Evolutionary conservation across 2,888 invertebrate species (phyloP).

Genomic region (Dromius quadrimaculatus): DNA sequence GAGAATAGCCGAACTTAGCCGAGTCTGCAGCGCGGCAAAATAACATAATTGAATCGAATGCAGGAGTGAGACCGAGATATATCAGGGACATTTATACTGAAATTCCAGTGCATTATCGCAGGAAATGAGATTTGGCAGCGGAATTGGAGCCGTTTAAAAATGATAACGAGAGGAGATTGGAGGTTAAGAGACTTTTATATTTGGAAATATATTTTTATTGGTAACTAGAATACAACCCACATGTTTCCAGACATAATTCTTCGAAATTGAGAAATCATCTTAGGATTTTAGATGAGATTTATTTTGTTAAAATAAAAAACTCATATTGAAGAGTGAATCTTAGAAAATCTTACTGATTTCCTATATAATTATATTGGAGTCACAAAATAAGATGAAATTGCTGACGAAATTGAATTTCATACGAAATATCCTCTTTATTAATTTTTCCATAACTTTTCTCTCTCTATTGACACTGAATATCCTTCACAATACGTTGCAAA

Average conservation of each 20-base stretch:
- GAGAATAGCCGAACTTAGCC: constrained; percentile 5
- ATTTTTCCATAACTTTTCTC: constrained; percentile 2
- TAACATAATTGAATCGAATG: constrained; percentile 38
- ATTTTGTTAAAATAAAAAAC: too few relatives aligned
- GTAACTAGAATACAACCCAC: too few relatives aligned
- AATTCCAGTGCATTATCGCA: constrained; percentile 50
- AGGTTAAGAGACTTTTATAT: too few relatives aligned
- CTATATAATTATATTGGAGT: too few relatives aligned
- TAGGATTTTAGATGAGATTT: too few relatives aligned
- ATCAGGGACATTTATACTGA: constrained; percentile 49
- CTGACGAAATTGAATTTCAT: constrained; percentile 12
- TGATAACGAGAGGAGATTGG: constrained; percentile 3
- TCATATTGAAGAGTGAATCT: too few relatives aligned
- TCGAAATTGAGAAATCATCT: too few relatives aligned
- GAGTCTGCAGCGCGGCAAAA: background rate
- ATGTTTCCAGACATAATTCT: too few relatives aligned
- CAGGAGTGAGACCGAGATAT: constrained; percentile 25
- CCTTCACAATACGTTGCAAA: constrained; percentile 9
- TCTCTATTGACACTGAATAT: constrained; percentile 4
- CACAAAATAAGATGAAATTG: background rate
- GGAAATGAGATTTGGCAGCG: constrained; percentile 49
- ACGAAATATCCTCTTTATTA: constrained; percentile 17
- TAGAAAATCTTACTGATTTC: too few relatives aligned
- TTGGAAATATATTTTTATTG: too few relatives aligned
- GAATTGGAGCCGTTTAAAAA: constrained; percentile 31